Conservation (phyloP, 2,797 vertebrate species). For the Cyprinella venusta region DNA sequence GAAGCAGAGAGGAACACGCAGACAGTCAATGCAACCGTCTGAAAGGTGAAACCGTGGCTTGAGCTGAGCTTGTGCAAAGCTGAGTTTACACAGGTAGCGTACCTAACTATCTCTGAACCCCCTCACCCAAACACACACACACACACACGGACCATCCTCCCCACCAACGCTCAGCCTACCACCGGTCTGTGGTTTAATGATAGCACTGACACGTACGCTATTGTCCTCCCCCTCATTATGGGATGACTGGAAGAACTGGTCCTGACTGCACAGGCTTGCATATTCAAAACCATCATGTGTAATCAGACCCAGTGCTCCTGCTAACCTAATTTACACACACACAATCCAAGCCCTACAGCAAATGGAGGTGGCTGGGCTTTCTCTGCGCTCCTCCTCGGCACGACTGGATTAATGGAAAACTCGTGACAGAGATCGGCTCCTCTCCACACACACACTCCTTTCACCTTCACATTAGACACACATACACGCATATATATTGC, state of each 20-base stretch:
- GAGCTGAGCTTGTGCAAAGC: conserved; percentile 41
- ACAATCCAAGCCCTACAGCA: conserved; percentile 66
- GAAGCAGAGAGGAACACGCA: conserved; percentile 62
- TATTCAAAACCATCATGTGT: conserved; percentile 88
- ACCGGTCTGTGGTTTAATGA: conserved; percentile 78
- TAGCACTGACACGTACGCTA: conserved; percentile 81
- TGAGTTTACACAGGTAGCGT: conserved; percentile 60
- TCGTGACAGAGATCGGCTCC: conserved; percentile 55
- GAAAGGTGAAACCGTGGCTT: conserved; percentile 52
- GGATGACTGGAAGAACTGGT: conserved; percentile 90
- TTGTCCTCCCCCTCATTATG: conserved; percentile 80
- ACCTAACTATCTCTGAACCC: conserved; percentile 68
- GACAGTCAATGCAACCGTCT: conserved; percentile 31
- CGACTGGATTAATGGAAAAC: conserved; percentile 63
- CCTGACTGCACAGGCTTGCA: conserved; percentile 82
- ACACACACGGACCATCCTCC: conserved; percentile 65
- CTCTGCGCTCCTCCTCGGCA: conserved; percentile 51
- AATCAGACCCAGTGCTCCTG: conserved; percentile 81
- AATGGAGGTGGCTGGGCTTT: conserved; percentile 64
- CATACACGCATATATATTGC: not conserved
- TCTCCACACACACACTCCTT: conserved; percentile 52
- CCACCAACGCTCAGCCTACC: conserved; percentile 61
- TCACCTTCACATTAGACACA: conserved; percentile 4
- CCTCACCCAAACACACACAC: conserved; percentile 74
- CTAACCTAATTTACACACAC: conserved; percentile 73